Conservation (phyloP, 2,113 vertebrate species). For the Strix uralensis region DNA sequence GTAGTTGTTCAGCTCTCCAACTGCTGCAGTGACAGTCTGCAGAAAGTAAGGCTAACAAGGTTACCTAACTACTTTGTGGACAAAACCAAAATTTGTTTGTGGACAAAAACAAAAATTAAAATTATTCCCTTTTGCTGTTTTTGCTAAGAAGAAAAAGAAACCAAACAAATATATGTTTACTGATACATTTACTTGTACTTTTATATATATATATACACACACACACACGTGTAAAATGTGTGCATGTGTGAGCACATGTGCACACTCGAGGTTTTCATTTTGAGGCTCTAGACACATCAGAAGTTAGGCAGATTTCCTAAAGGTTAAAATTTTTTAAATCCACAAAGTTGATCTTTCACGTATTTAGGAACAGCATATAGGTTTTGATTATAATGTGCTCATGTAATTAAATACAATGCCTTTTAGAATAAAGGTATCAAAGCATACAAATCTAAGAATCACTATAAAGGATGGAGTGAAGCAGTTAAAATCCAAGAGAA, state of each 20-base stretch:
- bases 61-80: not conserved
- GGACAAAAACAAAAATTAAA: not conserved
- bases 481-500: not conserved
- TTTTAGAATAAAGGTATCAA: not conserved
- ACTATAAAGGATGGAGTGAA: not conserved
- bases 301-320: not conserved
- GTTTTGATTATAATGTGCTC: not conserved
- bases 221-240: accelerated
- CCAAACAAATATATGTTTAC: not conserved
- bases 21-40: not conserved
- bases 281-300: not conserved
- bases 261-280: not conserved
- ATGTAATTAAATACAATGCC: not conserved
- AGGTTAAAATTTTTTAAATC: not conserved
- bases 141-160: not conserved
- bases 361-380: not conserved
- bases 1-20: not conserved
- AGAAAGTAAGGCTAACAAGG: not conserved
- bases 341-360: not conserved
- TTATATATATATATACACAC: not conserved
- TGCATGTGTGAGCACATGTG: accelerated
- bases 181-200: not conserved
- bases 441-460: not conserved
- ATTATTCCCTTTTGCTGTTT: not conserved
- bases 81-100: not conserved